Base-by-base conservation (phyloP, 1,140 invertebrate genomes). In the Bombus affinis region DNA sequence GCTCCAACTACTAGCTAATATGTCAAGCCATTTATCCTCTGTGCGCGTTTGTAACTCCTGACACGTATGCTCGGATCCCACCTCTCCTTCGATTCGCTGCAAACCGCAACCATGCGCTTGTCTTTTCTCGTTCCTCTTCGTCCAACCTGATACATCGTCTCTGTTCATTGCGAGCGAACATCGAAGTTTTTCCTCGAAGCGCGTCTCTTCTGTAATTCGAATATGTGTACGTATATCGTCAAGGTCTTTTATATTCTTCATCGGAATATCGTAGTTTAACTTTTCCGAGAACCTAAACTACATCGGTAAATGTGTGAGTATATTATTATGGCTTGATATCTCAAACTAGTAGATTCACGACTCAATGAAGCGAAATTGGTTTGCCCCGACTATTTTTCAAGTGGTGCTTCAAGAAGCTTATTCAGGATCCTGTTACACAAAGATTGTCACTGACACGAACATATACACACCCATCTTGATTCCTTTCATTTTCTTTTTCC, bases 11-110 rank as follows among this genome's bases (percentile, higher is more conserved):
- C 90, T 88, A 91, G 87, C 90, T 89, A 91, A 91, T 91, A 91
- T 86, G 90, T 91, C 90, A 91, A 89, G 86, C 88, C 90, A 80
- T 91, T 91, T 91, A 91, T 91, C 81, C 90, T 82, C 81, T 79
- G n/a, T 47, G 78, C 65, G 83, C 86, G 86, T 84, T 91, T 90
- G 86, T 86, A 88, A 91, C 86, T 86, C 88, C 42, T 62, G 57
- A 83, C 90, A 91, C 90, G 90, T 91, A 87, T 87, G 89, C 83
- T 86, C 83, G 80, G 65, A 74, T 77, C 78, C 78, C 57, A 2
- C 79, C 73, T 66, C 62, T 62, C 8, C 77, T 37, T n/a, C 32
- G 39, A 37, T 53, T 73, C 15, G 42, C 18, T 53, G 47, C 22
- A 59, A 47, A 62, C 82, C 53, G 39, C 83, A 37, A 42, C 74